A percentile compares a stretch with the other conserved stretches of the same genome.
Conservation (phyloP, 2,888 invertebrate species). For the Lycia hirtaria region DNA sequence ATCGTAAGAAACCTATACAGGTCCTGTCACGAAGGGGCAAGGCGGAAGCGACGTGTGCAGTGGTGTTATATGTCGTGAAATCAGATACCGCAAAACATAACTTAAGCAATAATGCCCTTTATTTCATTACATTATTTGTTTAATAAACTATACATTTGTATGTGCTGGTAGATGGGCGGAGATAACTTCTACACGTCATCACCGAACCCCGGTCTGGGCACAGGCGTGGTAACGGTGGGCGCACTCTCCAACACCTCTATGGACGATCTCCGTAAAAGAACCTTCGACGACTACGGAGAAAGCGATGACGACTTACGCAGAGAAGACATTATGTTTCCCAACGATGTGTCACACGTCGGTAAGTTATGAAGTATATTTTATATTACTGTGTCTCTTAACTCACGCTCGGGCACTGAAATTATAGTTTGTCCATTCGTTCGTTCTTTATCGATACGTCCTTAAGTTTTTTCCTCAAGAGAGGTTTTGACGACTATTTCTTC, state of each 20-base stretch:
- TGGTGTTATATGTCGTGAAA: too few species aligned
- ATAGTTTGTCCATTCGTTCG: too few species aligned
- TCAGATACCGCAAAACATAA: too few species aligned
- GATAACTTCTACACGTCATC: constrained; percentile 81
- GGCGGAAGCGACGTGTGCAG: too few species aligned
- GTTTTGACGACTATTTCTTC: too few species aligned
- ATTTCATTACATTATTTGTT: not conserved
- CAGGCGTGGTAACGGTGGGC: constrained; percentile 74
- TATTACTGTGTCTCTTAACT: not conserved
- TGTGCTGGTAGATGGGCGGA: constrained; percentile 59
- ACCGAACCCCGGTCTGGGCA: constrained; percentile 68
- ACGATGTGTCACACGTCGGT: constrained; percentile 88
- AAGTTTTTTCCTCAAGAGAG: too few species aligned
- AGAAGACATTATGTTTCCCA: constrained; percentile 93
- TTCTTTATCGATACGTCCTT: too few species aligned
- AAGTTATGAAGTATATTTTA: constrained; percentile 30
- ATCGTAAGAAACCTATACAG: too few species aligned
- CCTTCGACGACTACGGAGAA: constrained; percentile 93
- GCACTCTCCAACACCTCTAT: constrained; percentile 87
- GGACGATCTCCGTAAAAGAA: constrained; percentile 85
- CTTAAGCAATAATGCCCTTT: too few species aligned
- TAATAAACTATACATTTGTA: constrained; percentile 3
- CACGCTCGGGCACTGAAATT: too few species aligned
- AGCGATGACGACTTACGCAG: constrained; percentile 95
- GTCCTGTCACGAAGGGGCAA: too few species aligned